Percentiles rank a stretch among this genome's conserved stretches.
These are phyloP conservation scores for Phyllopteryx taeniolatus DNA, from an alignment of 2,113 vertebrate species.

Conservation along the genomic window DNA sequence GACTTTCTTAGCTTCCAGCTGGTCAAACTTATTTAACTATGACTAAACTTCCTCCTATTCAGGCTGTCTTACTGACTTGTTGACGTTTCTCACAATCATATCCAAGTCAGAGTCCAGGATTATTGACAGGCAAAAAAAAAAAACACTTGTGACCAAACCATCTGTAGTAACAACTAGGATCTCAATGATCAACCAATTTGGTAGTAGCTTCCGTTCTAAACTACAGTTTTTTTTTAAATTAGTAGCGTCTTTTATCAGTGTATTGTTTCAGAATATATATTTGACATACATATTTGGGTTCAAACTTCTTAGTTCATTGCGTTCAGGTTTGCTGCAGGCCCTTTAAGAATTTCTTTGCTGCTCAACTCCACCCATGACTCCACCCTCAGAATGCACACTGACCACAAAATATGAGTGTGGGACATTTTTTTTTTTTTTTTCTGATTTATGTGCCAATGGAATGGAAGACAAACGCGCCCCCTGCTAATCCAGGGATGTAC, in stretches of 20 bases:
- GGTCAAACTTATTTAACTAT: neutral
- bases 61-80: neutral
- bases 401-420: conserved; percentile 9
- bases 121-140: neutral
- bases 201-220: neutral
- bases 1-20: neutral
- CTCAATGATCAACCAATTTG: neutral
- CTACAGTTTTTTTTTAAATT: neutral
- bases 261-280: neutral
- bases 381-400: conserved; percentile 3
- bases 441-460: neutral
- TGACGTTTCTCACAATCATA: neutral
- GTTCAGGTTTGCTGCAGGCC: neutral
- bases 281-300: neutral
- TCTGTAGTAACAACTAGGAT: neutral
- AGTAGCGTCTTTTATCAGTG: neutral
- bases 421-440: neutral
- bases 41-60: conserved; percentile 6
- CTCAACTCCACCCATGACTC: conserved; percentile 5
- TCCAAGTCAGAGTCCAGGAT: neutral
- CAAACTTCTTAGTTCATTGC: neutral
- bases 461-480: neutral
- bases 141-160: neutral
- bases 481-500: neutral
- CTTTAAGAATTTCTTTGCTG: conserved; percentile 5